Base-by-base conservation (phyloP, 1,140 invertebrate genomes). In the Antheraea mylitta region DNA sequence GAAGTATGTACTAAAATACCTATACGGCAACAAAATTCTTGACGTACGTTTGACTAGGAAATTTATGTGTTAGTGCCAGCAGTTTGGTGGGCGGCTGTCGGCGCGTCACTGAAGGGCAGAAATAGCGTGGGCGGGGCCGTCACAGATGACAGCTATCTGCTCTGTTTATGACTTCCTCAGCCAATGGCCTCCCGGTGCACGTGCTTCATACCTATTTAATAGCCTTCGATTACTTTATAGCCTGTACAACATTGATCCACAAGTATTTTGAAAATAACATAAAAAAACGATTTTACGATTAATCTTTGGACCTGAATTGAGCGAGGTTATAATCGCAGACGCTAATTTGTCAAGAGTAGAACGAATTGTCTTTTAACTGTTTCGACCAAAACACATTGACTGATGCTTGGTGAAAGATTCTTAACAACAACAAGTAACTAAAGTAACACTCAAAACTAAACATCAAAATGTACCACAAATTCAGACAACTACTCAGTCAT, bases 101-200 rank as follows among this genome's bases (percentile, higher is more conserved):
- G 84, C 79, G 81, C 81, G 74, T 68, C 78, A 72, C 77, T 79
- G 68, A 75, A 70, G 72, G 73, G 85, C 89, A 90, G 87, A 90
- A 91, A 91, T 91, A 91, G 89, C 84, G 84, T 87, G 86, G 87
- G 89, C 86, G 89, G 81, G 79, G 77, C 72, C 83, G 81, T 86
- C 81, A 86, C 86, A 89, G 80, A 87, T 81, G 86, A 90, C 81
- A 86, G 86, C 88, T 84, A 86, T 81, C 81, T 83, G 74, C 79
- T 74, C 74, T 81, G 82, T 89, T 91, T 91, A 91, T 86, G 86
- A 91, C 89, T 91, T 91, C 89, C 89, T 87, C 89, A 86, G 87
- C 87, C 87, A 88, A 83, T 84, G 86, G 85, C 87, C 87, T 85
- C 82, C 67, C 61, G 42, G 70, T 64, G 61, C 30, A 63, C 58